Conservation (phyloP, 1,140 invertebrate genomes). For the Bathynomus jamesi region DNA sequence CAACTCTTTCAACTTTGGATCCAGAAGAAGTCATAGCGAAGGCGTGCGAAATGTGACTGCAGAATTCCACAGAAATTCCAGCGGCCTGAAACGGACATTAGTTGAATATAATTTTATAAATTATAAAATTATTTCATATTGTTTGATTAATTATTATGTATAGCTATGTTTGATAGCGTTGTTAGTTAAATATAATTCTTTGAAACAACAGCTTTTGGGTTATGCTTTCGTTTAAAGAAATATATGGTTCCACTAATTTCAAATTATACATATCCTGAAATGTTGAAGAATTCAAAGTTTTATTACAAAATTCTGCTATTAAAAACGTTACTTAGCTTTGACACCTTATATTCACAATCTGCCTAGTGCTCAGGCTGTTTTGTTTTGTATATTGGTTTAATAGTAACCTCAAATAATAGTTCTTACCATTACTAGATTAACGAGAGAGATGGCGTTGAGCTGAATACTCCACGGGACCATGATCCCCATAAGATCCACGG, state of each 20-base stretch:
- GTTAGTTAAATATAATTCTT: neutral
- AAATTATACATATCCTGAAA: neutral
- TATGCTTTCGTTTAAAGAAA: neutral
- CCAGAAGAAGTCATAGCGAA: conserved; percentile 59
- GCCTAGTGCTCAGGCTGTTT: too few species aligned
- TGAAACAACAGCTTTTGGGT: neutral
- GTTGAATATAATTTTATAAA: neutral
- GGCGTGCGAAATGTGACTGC: conserved; percentile 63
- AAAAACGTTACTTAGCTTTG: too few species aligned
- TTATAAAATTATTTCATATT: neutral
- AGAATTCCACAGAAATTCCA: conserved; percentile 91
- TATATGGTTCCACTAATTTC: neutral
- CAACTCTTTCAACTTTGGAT: conserved; percentile 55
- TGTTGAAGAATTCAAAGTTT: too few species aligned
- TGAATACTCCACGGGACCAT: conserved; percentile 87
- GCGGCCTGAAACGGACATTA: conserved; percentile 58
- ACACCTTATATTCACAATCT: too few species aligned
- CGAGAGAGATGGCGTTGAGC: conserved; percentile 82
- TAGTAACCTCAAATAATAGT: too few species aligned
- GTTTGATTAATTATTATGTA: neutral
- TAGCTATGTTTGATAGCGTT: neutral
- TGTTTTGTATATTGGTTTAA: too few species aligned
- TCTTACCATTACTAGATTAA: conserved; percentile 89
- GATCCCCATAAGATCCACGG: conserved; percentile 70
- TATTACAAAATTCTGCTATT: too few species aligned